Evolutionary conservation across 1,140 invertebrate species (phyloP).

Genomic region (Heliothis virescens): DNA sequence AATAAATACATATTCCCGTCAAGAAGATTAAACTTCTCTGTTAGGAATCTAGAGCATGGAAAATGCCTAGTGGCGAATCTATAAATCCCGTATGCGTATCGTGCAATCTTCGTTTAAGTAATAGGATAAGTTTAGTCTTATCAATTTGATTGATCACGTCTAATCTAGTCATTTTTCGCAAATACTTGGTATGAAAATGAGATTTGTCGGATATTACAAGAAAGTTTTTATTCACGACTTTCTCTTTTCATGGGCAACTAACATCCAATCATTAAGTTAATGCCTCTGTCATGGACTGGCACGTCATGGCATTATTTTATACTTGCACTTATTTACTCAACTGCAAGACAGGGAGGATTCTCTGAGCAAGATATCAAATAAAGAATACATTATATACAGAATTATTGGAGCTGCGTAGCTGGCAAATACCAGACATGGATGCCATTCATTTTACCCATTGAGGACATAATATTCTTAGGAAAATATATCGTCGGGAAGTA

Average conservation of each 20-base stretch:
- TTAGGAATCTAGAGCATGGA: background rate
- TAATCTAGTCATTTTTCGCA: slow-evolving; percentile 10
- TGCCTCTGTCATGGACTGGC: too few relatives aligned
- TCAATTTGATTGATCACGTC: slow-evolving; percentile 26
- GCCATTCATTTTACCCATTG: slow-evolving; percentile 29
- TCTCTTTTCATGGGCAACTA: background rate
- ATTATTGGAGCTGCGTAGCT: background rate
- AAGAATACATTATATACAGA: background rate
- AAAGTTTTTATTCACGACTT: background rate
- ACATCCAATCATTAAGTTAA: too few relatives aligned
- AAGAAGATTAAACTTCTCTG: background rate
- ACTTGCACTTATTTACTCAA: background rate
- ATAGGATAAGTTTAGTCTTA: background rate
- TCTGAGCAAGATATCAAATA: background rate
- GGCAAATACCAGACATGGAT: slow-evolving; percentile 4
- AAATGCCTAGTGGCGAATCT: background rate
- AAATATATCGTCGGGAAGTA: slow-evolving; percentile 26
- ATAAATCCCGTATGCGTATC: background rate
- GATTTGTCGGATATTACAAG: background rate
- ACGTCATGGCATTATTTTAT: too few relatives aligned
- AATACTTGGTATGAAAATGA: background rate
- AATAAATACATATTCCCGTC: slow-evolving; percentile 33
- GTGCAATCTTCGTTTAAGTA: background rate
- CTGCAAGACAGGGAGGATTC: background rate
- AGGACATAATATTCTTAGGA: background rate